Conservation (phyloP, 37 sponge, comb jelly and placozoan species). For the Theonella swinhoei region DNA sequence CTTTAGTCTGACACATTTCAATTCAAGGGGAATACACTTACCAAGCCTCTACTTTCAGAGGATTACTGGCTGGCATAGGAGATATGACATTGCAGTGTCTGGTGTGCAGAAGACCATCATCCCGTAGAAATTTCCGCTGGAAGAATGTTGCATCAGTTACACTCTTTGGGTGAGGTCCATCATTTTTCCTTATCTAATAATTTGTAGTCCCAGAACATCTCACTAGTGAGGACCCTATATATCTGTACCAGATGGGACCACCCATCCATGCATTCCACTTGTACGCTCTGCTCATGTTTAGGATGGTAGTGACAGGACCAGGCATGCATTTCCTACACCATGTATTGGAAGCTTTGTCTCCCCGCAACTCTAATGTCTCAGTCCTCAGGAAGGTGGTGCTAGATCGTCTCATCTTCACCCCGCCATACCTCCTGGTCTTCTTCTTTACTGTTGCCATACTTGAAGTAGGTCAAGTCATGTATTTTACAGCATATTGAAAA, state of each 20-base stretch:
- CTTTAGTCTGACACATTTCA: too few relatives aligned
- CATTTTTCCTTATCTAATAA: too few relatives aligned
- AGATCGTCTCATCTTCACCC: conserved; percentile 67
- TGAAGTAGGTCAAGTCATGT: conserved; percentile 46
- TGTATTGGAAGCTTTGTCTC: conserved; percentile 36
- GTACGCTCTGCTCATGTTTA: not conserved
- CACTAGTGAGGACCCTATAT: too few relatives aligned
- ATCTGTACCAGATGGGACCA: too few relatives aligned
- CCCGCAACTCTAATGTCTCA: conserved; percentile 34
- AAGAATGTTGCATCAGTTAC: conserved; percentile 59
- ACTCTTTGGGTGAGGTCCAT: conserved; percentile 59
- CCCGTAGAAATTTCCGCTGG: conserved; percentile 18
- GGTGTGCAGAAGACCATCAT: conserved; percentile 7
- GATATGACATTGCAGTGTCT: conserved; percentile 45
- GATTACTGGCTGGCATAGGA: conserved; percentile 27
- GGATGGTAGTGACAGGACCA: conserved; percentile 73
- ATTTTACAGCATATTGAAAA: not conserved
- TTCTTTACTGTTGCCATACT: conserved; percentile 60
- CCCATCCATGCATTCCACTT: not conserved
- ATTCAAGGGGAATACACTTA: too few relatives aligned
- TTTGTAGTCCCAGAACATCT: too few relatives aligned
- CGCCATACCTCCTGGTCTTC: conserved; percentile 64
- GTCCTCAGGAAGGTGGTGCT: conserved; percentile 43
- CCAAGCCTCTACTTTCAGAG: conserved; percentile 18
- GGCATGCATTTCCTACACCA: conserved; percentile 53